Conservation (phyloP, 2,113 vertebrate genomes). For the Baryphthengus martii region DNA sequence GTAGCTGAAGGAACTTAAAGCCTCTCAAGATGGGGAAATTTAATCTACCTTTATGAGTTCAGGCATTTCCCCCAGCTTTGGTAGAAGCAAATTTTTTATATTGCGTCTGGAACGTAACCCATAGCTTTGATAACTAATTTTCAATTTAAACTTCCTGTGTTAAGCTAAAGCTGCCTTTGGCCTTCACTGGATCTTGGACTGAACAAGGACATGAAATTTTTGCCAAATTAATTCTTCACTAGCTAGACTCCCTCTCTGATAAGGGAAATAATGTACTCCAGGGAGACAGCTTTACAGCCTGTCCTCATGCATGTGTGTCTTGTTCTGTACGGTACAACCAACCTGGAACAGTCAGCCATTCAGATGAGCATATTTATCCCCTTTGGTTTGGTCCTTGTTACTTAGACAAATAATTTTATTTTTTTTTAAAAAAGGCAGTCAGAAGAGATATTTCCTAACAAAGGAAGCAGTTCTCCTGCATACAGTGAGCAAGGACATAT, state of each 20-base stretch:
- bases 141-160: not conserved
- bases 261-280: not conserved
- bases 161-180: not conserved
- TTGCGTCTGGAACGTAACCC: not conserved
- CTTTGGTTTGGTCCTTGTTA: not conserved
- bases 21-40: not conserved
- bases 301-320: not conserved
- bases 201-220: not conserved
- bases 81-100: not conserved
- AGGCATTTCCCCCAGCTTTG: not conserved
- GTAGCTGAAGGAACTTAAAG: not conserved
- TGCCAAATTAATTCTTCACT: not conserved
- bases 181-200: not conserved
- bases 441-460: not conserved
- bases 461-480: not conserved
- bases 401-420: not conserved
- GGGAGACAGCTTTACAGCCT: not conserved
- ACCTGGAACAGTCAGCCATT: not conserved
- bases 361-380: accelerated
- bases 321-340: not conserved
- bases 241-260: not conserved
- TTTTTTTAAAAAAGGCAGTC: not conserved
- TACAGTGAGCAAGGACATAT: not conserved
- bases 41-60: not conserved
- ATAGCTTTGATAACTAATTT: not conserved